These are phyloP conservation scores for Urocyon cinereoargenteus DNA, from an alignment of 2,797 vertebrate genomes.

Conservation along the genomic window DNA sequence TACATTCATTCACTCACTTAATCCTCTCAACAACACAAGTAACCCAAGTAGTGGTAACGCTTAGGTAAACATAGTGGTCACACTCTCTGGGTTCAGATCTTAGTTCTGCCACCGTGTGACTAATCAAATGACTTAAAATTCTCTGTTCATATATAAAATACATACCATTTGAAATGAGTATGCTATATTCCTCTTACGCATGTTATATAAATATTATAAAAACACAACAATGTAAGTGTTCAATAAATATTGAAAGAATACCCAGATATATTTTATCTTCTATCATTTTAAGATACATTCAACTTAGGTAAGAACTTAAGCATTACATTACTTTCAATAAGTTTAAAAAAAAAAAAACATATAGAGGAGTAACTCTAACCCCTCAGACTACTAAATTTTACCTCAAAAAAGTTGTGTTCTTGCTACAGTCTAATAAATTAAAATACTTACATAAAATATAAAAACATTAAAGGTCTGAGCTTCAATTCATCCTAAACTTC, in stretches of 20 bases:
- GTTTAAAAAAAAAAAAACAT: slow-evolving; percentile 45
- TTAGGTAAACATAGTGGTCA: neutral
- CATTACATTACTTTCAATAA: neutral
- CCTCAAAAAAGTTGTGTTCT: slow-evolving; percentile 3
- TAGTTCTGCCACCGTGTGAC: neutral
- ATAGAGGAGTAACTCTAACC: neutral
- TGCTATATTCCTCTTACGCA: neutral
- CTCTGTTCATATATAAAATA: slow-evolving; percentile 39
- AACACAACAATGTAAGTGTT: neutral
- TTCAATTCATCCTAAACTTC: slow-evolving; percentile 16
- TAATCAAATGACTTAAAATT: slow-evolving; percentile 58
- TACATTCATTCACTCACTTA: neutral
- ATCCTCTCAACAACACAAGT: neutral
- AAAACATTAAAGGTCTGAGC: slow-evolving; percentile 16
- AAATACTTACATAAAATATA: slow-evolving; percentile 27
- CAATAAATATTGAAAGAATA: slow-evolving; percentile 2
- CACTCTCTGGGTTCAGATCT: neutral
- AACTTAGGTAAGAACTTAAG: slow-evolving; percentile 18
- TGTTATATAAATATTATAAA: slow-evolving; percentile 13
- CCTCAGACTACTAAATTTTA: slow-evolving; percentile 57
- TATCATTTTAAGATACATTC: slow-evolving; percentile 38
- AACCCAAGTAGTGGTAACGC: neutral
- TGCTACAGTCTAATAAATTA: neutral
- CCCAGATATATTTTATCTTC: neutral
- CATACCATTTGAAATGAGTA: neutral